These are phyloP conservation scores for Albula glossodonta DNA, from an alignment of 2,113 vertebrate species.

Conservation along the genomic window DNA sequence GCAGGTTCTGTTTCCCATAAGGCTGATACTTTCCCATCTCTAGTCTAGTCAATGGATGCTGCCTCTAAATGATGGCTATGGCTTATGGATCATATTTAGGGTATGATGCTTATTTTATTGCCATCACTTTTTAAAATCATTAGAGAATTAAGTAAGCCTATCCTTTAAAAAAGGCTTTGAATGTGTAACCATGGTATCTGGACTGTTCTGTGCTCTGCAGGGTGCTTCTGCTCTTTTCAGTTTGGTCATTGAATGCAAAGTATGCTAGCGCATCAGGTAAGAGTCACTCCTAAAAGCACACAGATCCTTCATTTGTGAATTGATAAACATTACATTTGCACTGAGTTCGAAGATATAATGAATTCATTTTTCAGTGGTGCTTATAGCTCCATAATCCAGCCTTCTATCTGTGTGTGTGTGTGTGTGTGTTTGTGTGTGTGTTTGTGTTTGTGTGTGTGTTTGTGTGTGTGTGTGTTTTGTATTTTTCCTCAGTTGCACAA, in stretches of 20 bases:
- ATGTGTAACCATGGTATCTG: not conserved
- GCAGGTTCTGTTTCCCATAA: too few species aligned
- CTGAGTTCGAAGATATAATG: not conserved
- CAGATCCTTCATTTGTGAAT: not conserved
- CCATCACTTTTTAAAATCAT: not conserved
- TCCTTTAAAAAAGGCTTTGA: not conserved
- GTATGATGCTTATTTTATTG: not conserved
- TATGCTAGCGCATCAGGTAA: not conserved
- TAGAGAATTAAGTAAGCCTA: not conserved
- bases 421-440: too few species aligned
- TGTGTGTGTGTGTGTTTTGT: too few species aligned
- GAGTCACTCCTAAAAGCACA: not conserved
- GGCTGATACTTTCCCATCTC: not conserved
- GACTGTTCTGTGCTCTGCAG: not conserved
- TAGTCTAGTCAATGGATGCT: not conserved
- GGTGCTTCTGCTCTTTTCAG: not conserved
- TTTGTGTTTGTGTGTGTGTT: too few species aligned
- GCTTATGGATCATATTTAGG: not conserved
- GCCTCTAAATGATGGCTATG: not conserved
- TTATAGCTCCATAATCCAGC: too few species aligned
- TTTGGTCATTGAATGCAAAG: not conserved
- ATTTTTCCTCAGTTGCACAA: too few species aligned
- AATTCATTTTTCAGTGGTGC: too few species aligned
- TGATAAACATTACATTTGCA: not conserved
- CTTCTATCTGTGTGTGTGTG: too few species aligned